phyloP scores from a whole-genome alignment of 2,797 vertebrate species.

The Syndactyla subalaris region DNA sequence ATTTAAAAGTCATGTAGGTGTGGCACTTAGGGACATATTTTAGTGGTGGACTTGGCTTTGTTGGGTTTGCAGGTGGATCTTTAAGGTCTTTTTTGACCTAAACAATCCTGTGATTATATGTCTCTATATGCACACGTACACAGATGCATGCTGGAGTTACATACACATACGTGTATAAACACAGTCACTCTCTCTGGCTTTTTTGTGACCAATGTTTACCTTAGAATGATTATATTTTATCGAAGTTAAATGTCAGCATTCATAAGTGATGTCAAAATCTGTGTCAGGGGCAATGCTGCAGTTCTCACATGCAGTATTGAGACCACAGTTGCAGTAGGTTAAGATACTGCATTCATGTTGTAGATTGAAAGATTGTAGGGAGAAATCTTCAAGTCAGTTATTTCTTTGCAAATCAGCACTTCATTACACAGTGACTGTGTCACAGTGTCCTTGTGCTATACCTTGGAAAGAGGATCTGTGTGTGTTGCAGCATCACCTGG shows the following conservation, averaged over 20 bases:
- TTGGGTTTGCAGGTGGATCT: not conserved
- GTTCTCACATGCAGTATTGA: not conserved
- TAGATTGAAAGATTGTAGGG: not conserved
- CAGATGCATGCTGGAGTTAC: not conserved
- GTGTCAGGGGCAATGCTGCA: not conserved
- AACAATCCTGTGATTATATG: not conserved
- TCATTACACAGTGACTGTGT: not conserved
- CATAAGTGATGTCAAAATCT: rapidly evolving
- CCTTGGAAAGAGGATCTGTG: not conserved
- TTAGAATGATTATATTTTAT: not conserved
- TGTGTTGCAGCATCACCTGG: not conserved
- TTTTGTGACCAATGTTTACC: not conserved
- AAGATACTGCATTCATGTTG: not conserved
- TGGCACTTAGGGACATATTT: not conserved
- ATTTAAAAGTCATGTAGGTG: not conserved
- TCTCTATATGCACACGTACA: too few relatives aligned
- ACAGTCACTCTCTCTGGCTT: not conserved
- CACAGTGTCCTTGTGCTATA: rapidly evolving
- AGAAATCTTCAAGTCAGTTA: not conserved
- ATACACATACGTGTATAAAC: not conserved
- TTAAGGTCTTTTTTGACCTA: not conserved
- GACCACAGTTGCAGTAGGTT: not conserved
- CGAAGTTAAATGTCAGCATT: not conserved
- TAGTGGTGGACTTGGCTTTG: not conserved
- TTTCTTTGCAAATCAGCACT: constrained; percentile 11